phyloP scores from a whole-genome alignment of 2,797 vertebrate genomes.

The Trichosurus vulpecula region DNA sequence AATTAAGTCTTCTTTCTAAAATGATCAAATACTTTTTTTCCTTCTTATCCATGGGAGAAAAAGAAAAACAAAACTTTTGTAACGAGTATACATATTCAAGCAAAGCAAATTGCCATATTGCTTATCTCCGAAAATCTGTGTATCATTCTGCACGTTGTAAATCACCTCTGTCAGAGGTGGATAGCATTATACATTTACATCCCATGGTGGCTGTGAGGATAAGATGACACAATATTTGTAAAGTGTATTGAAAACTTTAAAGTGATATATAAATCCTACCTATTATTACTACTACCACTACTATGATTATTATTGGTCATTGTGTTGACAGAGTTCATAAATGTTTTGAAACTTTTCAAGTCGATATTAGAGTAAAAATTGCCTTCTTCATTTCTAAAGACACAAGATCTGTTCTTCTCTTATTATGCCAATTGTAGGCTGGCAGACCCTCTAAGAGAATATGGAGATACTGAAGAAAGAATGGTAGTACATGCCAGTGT shows the following conservation, averaged over 20 bases:
- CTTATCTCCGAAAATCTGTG: not conserved
- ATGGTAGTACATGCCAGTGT: not conserved
- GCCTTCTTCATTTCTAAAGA: not conserved
- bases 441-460: not conserved
- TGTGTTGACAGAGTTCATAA: not conserved
- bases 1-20: not conserved
- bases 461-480: not conserved
- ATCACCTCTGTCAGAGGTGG: not conserved
- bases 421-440: not conserved
- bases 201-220: not conserved
- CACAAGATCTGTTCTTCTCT: not conserved
- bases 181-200: not conserved
- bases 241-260: not conserved
- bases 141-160: not conserved
- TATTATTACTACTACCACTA: not conserved
- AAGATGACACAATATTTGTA: not conserved
- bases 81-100: not conserved
- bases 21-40: not conserved
- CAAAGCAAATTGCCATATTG: not conserved
- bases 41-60: not conserved
- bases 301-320: not conserved
- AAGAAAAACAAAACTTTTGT: not conserved
- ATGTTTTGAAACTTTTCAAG: not conserved
- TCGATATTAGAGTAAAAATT: not conserved
- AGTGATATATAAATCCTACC: not conserved